A percentile compares a stretch with the other conserved stretches of the same genome.
These are phyloP conservation scores for Podarcis lilfordi DNA, from an alignment of 2,797 vertebrate species.

Conservation along the genomic window DNA sequence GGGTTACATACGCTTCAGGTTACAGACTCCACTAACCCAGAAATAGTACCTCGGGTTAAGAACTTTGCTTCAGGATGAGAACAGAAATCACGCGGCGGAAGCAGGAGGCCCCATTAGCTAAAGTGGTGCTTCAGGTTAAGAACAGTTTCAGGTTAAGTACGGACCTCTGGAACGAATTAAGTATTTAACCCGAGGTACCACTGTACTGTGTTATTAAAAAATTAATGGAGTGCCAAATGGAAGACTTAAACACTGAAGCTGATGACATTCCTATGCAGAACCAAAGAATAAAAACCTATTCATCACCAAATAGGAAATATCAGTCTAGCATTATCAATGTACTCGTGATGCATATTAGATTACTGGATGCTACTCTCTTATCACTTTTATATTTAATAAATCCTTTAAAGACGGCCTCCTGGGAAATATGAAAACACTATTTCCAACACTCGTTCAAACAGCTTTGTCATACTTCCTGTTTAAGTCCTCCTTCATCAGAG, in stretches of 20 bases:
- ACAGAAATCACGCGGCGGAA: too few relatives aligned
- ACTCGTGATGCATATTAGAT: neutral
- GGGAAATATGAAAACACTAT: neutral
- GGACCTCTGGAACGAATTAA: too few relatives aligned
- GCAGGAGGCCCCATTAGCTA: too few relatives aligned
- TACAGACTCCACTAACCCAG: too few relatives aligned
- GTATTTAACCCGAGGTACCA: too few relatives aligned
- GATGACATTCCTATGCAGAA: neutral
- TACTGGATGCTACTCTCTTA: neutral
- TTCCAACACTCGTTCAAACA: neutral
- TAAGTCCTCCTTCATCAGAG: too few relatives aligned
- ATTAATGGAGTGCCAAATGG: neutral
- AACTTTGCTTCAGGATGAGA: too few relatives aligned
- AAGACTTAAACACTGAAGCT: neutral
- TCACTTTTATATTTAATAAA: neutral
- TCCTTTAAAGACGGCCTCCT: neutral
- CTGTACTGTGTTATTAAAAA: neutral
- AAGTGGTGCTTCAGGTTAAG: too few relatives aligned
- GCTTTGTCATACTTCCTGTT: neutral
- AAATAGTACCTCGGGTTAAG: too few relatives aligned
- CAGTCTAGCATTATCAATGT: neutral
- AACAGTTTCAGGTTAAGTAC: too few relatives aligned
- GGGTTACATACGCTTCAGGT: too few relatives aligned
- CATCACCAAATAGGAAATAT: neutral
- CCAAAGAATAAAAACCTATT: constrained; percentile 1